A percentile compares a stretch with the other conserved stretches of the same genome.
These are phyloP conservation scores for Stegastes partitus DNA, from an alignment of 2,113 vertebrate species.

Conservation along the genomic window DNA sequence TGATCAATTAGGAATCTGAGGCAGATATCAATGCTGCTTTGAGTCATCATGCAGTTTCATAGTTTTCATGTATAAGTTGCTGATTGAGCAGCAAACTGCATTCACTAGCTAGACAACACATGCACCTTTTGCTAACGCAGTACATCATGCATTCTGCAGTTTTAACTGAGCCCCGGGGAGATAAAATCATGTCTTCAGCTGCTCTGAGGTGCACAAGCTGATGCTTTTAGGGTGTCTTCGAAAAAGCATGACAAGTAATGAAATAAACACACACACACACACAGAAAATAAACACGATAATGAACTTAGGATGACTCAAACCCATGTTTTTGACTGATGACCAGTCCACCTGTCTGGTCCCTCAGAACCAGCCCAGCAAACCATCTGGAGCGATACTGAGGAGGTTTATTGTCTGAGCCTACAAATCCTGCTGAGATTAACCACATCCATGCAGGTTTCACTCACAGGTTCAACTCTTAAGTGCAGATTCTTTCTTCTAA, in stretches of 20 bases:
- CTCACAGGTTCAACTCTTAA: neutral
- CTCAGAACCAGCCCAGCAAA: too few species aligned
- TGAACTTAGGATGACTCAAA: neutral
- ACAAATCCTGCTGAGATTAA: too few species aligned
- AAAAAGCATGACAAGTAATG: neutral
- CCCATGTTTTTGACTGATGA: too few species aligned
- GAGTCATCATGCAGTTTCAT: conserved; percentile 60
- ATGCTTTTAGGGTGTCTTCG: neutral
- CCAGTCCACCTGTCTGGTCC: too few species aligned
- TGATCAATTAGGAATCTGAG: conserved; percentile 16
- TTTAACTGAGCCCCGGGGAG: conserved; percentile 10
- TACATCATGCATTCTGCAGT: conserved; percentile 59
- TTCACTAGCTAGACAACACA: conserved; percentile 56
- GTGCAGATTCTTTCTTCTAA: too few species aligned
- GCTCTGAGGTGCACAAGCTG: neutral
- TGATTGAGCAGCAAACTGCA: conserved; percentile 31
- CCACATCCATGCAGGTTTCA: too few species aligned
- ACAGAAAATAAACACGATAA: neutral
- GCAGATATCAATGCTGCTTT: conserved; percentile 10
- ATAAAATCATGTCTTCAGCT: conserved; percentile 11
- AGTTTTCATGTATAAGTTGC: conserved; percentile 15
- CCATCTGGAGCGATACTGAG: too few species aligned
- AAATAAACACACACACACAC: conserved; percentile 4
- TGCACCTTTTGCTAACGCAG: conserved; percentile 49
- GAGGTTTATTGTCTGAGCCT: too few species aligned